Evolutionary conservation across 2,113 vertebrate species (phyloP).

Genomic region (Meles meles): DNA sequence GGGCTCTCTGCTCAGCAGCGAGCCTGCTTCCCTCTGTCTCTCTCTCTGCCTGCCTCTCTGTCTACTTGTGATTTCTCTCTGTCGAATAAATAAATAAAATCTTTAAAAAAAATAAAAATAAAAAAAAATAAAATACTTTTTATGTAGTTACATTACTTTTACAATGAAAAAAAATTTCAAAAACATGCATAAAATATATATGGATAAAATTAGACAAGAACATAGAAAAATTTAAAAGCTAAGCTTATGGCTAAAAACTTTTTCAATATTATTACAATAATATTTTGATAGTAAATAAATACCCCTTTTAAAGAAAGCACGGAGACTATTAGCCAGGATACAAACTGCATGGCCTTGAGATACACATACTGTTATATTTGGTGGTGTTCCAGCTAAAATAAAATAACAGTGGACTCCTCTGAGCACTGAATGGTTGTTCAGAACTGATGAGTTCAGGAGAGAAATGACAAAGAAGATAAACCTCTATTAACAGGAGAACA

Average conservation of each 20-base stretch:
- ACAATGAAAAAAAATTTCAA: neutral
- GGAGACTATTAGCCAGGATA: neutral
- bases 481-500: slow-evolving; percentile 19
- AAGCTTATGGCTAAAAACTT: neutral
- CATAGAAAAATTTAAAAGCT: neutral
- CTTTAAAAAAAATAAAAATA: too few relatives aligned
- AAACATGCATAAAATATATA: neutral
- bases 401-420: neutral
- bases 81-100: too few relatives aligned
- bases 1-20: too few relatives aligned
- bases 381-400: neutral
- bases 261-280: neutral
- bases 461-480: slow-evolving; percentile 8
- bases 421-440: neutral
- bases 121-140: neutral
- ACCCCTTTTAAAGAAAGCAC: neutral
- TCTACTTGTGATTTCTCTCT: too few relatives aligned
- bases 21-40: too few relatives aligned
- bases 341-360: neutral
- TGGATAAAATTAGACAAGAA: neutral
- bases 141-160: neutral
- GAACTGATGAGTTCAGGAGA: slow-evolving; percentile 13
- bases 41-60: too few relatives aligned
- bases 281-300: slow-evolving; percentile 1
- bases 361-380: neutral